These are phyloP conservation scores for Okamejei kenojei DNA, from an alignment of 2,797 vertebrate species.

Conservation along the genomic window DNA sequence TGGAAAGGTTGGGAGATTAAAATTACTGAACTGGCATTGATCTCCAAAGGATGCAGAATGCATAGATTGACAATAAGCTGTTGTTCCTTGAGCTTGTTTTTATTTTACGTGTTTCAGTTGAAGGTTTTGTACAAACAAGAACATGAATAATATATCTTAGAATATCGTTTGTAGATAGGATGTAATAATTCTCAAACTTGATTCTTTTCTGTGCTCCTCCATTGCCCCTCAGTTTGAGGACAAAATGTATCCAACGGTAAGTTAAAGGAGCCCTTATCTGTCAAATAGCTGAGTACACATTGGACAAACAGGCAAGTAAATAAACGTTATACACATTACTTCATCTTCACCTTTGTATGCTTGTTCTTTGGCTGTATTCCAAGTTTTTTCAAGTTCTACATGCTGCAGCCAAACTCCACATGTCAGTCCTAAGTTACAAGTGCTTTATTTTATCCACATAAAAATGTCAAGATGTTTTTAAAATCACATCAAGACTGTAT, in stretches of 20 bases:
- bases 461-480: neutral
- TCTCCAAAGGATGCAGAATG: too few species aligned
- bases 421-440: neutral
- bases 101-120: too few species aligned
- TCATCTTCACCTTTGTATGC: neutral
- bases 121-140: neutral
- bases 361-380: neutral
- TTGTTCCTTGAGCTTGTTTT: too few species aligned
- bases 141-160: neutral
- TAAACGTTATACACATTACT: slow-evolving; percentile 18
- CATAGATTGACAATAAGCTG: too few species aligned
- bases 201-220: neutral
- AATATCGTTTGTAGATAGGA: neutral
- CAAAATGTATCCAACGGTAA: neutral
- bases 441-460: neutral
- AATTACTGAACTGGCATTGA: too few species aligned
- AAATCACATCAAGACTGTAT: neutral
- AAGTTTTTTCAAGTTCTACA: neutral
- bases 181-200: neutral
- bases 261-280: neutral
- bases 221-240: neutral
- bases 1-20: too few species aligned
- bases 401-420: neutral
- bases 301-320: neutral
- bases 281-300: neutral